Conservation (phyloP, 2,888 invertebrate species). For the Diachrysia chrysitis region DNA sequence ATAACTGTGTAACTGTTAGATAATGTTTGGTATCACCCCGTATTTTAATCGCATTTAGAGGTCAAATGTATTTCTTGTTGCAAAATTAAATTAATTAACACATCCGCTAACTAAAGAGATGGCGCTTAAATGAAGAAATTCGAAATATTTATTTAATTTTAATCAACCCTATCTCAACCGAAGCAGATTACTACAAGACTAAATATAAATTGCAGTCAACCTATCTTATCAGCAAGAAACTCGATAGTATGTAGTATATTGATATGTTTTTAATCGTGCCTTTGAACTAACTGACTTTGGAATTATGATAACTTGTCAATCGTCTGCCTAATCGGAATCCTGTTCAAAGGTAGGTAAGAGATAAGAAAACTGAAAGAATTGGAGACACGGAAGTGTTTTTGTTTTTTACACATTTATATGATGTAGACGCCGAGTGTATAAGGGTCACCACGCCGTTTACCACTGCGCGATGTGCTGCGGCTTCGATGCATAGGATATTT, state of each 20-base stretch:
- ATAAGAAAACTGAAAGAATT: not conserved
- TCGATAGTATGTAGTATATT: not conserved
- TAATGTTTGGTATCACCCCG: not conserved
- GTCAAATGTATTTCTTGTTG: not conserved
- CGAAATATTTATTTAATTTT: not conserved
- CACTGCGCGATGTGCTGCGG: too few relatives aligned
- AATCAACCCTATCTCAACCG: not conserved
- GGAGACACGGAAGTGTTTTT: not conserved
- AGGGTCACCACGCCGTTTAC: too few relatives aligned
- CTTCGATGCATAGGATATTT: too few relatives aligned
- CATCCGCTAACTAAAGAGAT: not conserved
- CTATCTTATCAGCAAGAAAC: not conserved
- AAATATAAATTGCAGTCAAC: not conserved
- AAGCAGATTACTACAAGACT: not conserved
- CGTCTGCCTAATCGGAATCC: constrained; percentile 4
- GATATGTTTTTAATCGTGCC: not conserved
- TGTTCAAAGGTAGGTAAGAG: not conserved
- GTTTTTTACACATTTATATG: too few relatives aligned
- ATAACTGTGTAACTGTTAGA: not conserved
- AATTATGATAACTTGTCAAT: not conserved
- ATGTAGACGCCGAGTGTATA: too few relatives aligned
- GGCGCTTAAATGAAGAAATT: not conserved
- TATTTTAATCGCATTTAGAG: not conserved
- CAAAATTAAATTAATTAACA: not conserved
- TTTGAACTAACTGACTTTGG: constrained; percentile 2